Base-by-base conservation (phyloP, 2,888 invertebrate genomes). In the Dryobotodes eremita region DNA sequence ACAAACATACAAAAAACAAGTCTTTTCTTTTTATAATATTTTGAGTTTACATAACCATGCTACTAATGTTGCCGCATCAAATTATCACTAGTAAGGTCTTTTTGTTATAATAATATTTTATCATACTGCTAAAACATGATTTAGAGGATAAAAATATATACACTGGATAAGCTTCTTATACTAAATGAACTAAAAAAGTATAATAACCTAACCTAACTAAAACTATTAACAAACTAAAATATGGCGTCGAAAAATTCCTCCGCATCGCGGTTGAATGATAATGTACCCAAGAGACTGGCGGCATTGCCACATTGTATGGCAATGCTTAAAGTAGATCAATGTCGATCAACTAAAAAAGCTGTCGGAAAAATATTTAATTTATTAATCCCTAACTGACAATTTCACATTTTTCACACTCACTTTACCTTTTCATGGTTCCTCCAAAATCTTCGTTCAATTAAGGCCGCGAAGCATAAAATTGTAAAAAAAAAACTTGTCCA, bases 391-490 rank as follows among this genome's bases (percentile, higher is more conserved):
- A 61, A 72, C 23, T 17, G 8, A n/a, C 20, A 64, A 75, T 62
- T 62, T 46, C 26, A 72, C 36, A 75, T 53, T 62, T 50, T 31
- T 62, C 11, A 48, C 70, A 70, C 62, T 59, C 66, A 59, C 15
- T 82, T 73, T 46, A 64, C 26, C 7, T 31, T 46, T 31, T 26
- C 13, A 23, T 50, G 71, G 26, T 72, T 57, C 64, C 55, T 36
- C 31, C 57, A 73, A 75, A 73, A 74, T 65, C n/a, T 36, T 61
- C 62, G 61, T 71, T 71, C 59, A 88, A 79, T 88, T 82, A 86
- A 61, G 65, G 65, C 64, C 31, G 61, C 61, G 46, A 69, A 79
- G 59, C 88, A 71, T 79, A 59, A 86, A 86, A 86, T 86, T 79
- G 75, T 62, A 71, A n/a, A 80, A 71, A n/a, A 80, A 86, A 77